Percentiles rank a stretch among this genome's conserved stretches.
Evolutionary conservation across 2,888 invertebrate species (phyloP).

Genomic region (Limenitis camilla): DNA sequence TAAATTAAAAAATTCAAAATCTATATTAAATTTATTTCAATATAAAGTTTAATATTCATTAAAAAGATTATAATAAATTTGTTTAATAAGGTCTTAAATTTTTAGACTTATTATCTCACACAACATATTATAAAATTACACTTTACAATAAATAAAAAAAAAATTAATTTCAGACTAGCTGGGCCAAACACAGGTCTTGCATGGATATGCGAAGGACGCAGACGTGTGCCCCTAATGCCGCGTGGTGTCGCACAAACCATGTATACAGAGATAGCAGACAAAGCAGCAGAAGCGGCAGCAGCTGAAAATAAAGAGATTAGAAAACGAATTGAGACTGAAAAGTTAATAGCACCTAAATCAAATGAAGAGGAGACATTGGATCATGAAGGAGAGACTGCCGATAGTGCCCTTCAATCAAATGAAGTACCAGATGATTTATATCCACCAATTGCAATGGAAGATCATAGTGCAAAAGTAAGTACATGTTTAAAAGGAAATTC

Average conservation of each 20-base stretch:
- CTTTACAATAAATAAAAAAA: no score
- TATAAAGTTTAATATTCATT: no score
- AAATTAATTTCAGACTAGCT: slow-evolving; percentile 61
- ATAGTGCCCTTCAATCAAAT: slow-evolving; percentile 38
- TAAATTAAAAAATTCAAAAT: no score
- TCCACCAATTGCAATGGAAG: slow-evolving; percentile 65
- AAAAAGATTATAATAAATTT: no score
- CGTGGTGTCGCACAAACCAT: slow-evolving; percentile 89
- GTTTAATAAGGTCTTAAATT: no score
- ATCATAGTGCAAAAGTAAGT: slow-evolving; percentile 55
- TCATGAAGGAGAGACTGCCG: slow-evolving; percentile 50
- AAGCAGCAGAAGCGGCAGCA: slow-evolving; percentile 74
- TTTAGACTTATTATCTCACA: no score
- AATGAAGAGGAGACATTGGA: slow-evolving; percentile 49
- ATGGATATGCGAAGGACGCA: slow-evolving; percentile 91
- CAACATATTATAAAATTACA: no score
- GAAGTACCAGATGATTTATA: slow-evolving; percentile 50
- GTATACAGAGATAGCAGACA: slow-evolving; percentile 88
- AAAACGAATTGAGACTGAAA: slow-evolving; percentile 55
- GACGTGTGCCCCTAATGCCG: slow-evolving; percentile 87
- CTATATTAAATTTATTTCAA: no score
- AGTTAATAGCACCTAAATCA: slow-evolving; percentile 49
- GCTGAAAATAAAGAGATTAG: slow-evolving; percentile 56
- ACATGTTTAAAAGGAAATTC: not conserved
- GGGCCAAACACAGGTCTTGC: slow-evolving; percentile 81